phyloP scores from a whole-genome alignment of 1,140 invertebrate genomes.

The Amyelois transitella region DNA sequence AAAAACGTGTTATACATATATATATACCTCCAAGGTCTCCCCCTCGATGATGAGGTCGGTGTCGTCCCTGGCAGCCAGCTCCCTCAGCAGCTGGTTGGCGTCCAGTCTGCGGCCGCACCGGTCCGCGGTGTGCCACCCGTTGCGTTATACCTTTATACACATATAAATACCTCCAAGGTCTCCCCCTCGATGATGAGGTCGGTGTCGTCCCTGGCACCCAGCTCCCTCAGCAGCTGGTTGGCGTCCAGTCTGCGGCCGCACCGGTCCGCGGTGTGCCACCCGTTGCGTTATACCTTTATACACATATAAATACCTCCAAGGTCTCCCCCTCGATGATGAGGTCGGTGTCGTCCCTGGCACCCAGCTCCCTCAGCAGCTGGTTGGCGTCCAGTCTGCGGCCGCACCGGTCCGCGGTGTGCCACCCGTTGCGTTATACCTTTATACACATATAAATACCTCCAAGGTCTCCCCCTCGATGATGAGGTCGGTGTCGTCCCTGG shows the following conservation, averaged over 20 bases:
- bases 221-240: constrained; percentile 84
- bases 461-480: constrained; percentile 95
- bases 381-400: constrained; percentile 90
- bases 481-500: constrained; percentile 77
- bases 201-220: constrained; percentile 23
- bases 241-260: constrained; percentile 91
- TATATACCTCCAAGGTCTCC: constrained; percentile 93
- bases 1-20: too few relatives aligned
- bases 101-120: constrained; percentile 87
- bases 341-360: constrained; percentile 67
- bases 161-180: constrained; percentile 93
- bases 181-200: constrained; percentile 95
- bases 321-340: constrained; percentile 95
- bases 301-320: constrained; percentile 92
- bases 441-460: too few relatives aligned
- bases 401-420: constrained; percentile 86
- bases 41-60: constrained; percentile 92
- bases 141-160: too few relatives aligned
- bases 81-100: constrained; percentile 89
- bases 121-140: constrained; percentile 83
- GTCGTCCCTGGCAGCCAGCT: constrained; percentile 20
- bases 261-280: constrained; percentile 83
- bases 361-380: constrained; percentile 80
- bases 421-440: too few relatives aligned
- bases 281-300: too few relatives aligned